phyloP scores from a whole-genome alignment of 2,113 vertebrate genomes.

The Gopherus evgoodei region DNA sequence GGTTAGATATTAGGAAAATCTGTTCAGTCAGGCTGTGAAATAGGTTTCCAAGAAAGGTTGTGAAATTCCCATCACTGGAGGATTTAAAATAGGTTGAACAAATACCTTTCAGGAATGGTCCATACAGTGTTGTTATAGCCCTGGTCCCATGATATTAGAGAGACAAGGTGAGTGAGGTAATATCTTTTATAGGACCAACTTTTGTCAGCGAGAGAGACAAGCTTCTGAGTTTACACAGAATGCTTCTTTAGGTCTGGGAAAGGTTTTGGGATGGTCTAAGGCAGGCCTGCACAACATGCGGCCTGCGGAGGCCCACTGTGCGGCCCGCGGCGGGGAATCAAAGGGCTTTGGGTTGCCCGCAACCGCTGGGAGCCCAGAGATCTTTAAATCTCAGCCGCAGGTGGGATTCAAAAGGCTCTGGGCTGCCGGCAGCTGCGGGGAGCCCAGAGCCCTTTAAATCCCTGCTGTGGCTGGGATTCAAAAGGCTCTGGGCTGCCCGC shows the following conservation, averaged over 20 bases:
- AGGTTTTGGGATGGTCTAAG: not conserved
- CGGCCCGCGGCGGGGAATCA: too few relatives aligned
- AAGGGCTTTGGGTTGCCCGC: too few relatives aligned
- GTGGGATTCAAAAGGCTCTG: too few relatives aligned
- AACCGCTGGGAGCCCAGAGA: too few relatives aligned
- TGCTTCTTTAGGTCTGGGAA: not conserved
- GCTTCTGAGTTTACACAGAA: not conserved
- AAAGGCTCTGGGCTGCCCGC: too few relatives aligned
- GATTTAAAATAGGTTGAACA: not conserved
- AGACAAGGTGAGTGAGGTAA: not conserved
- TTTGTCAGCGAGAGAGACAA: not conserved
- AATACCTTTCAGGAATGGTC: not conserved
- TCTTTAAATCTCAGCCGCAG: too few relatives aligned
- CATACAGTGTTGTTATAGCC: too few relatives aligned
- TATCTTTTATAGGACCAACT: not conserved
- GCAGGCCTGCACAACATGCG: too few relatives aligned
- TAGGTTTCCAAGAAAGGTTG: not conserved
- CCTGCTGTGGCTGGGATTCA: too few relatives aligned
- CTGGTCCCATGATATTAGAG: not conserved
- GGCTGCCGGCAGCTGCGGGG: too few relatives aligned
- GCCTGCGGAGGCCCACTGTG: too few relatives aligned
- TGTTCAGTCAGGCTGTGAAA: not conserved
- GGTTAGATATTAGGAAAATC: not conserved
- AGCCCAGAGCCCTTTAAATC: too few relatives aligned
- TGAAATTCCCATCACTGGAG: not conserved